phyloP scores from a whole-genome alignment of 2,888 invertebrate genomes.

The Nesidiocoris tenuis region DNA sequence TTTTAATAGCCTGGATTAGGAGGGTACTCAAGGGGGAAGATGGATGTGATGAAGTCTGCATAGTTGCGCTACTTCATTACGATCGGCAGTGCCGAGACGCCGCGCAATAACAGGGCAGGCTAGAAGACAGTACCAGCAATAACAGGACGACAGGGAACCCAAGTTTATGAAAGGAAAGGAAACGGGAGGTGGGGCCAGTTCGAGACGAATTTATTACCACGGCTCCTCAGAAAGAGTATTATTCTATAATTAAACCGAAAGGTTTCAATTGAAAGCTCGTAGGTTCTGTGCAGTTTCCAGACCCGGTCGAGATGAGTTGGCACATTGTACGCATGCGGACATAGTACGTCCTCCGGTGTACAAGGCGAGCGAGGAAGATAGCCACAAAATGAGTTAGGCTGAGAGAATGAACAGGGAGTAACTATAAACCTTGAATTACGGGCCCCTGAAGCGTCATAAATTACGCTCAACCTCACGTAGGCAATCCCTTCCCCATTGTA shows the following conservation, averaged over 20 bases:
- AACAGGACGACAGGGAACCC: neutral
- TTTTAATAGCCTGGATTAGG: too few relatives aligned
- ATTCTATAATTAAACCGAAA: constrained; percentile 27
- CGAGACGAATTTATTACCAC: constrained; percentile 14
- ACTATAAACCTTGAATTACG: constrained; percentile 24
- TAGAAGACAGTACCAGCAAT: neutral
- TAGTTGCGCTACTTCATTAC: neutral
- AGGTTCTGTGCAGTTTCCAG: neutral
- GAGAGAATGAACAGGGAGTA: neutral
- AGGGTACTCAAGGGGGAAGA: too few relatives aligned
- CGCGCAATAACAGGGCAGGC: neutral
- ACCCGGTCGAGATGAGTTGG: constrained; percentile 12
- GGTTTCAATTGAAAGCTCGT: constrained; percentile 19
- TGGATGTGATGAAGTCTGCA: neutral
- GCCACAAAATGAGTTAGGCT: neutral
- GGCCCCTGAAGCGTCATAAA: constrained; percentile 1
- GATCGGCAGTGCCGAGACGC: neutral
- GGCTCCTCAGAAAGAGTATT: constrained; percentile 17
- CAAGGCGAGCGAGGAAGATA: neutral
- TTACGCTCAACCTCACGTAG: constrained; percentile 14
- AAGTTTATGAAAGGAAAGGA: neutral
- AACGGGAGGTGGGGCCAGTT: neutral
- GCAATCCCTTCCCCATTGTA: constrained; percentile 8
- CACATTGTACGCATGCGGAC: constrained; percentile 5
- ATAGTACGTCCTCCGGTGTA: neutral